Percentiles rank a stretch among this genome's conserved stretches.
Evolutionary conservation across 2,113 vertebrate species (phyloP).

Genomic region (Chaetodon auriga): DNA sequence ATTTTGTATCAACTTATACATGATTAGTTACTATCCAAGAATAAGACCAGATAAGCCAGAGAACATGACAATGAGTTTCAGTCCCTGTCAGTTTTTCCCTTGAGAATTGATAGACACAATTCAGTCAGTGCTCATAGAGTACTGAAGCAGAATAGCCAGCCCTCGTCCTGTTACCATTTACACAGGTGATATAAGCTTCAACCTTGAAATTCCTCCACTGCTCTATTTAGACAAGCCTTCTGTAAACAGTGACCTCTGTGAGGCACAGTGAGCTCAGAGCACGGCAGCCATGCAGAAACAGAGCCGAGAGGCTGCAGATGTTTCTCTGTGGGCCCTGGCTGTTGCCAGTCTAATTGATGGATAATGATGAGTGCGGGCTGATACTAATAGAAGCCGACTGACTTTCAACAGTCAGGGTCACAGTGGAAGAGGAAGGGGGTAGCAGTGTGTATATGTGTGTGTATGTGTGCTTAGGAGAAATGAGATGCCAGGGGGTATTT

Average conservation of each 20-base stretch:
- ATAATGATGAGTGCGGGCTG: slow-evolving; percentile 73
- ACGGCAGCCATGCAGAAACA: slow-evolving; percentile 27
- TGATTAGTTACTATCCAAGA: background rate
- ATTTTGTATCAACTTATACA: background rate
- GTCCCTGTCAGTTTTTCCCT: background rate
- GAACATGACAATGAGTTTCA: background rate
- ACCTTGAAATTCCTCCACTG: slow-evolving; percentile 4
- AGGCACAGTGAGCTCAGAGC: slow-evolving; percentile 44
- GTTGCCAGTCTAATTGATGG: slow-evolving; percentile 78
- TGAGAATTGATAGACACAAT: background rate
- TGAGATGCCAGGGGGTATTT: slow-evolving; percentile 14
- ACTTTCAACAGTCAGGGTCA: slow-evolving; percentile 70
- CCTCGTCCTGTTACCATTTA: background rate
- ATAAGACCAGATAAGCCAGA: background rate
- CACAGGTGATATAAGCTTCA: slow-evolving; percentile 24
- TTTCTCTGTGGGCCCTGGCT: slow-evolving; percentile 69
- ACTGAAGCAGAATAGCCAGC: background rate
- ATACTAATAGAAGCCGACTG: slow-evolving; percentile 80
- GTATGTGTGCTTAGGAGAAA: background rate
- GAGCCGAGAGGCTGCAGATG: slow-evolving; percentile 79
- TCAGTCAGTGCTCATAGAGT: background rate
- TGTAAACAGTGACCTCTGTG: slow-evolving; percentile 18
- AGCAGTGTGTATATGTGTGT: background rate
- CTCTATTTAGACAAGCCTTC: slow-evolving; percentile 25
- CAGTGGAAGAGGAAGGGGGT: slow-evolving; percentile 21